Evolutionary conservation across 2,113 vertebrate species (phyloP).

Genomic region (Sceloporus tristichus): DNA sequence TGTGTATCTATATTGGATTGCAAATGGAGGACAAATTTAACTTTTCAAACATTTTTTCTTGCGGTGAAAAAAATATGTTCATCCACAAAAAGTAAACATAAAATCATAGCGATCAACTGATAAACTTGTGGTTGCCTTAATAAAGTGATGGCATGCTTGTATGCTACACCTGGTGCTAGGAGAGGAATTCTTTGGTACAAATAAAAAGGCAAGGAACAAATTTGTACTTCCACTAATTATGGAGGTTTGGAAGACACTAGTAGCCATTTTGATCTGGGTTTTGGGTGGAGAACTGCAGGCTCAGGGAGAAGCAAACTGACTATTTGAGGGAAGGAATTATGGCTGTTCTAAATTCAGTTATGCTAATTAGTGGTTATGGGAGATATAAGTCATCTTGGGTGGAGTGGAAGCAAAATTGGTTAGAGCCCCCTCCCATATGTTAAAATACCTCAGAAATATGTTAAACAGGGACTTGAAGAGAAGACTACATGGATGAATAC

Average conservation of each 20-base stretch:
- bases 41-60: not conserved
- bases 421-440: conserved; percentile 66
- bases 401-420: conserved; percentile 52
- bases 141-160: conserved; percentile 13
- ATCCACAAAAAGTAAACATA: not conserved
- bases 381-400: conserved; percentile 58
- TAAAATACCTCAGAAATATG: conserved; percentile 67
- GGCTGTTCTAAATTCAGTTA: conserved; percentile 62
- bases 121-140: conserved; percentile 31
- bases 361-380: conserved; percentile 70
- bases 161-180: conserved; percentile 13
- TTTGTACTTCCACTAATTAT: conserved; percentile 66
- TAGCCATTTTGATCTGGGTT: conserved; percentile 60
- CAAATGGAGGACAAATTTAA: not conserved
- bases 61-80: not conserved
- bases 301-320: conserved; percentile 33
- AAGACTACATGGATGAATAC: conserved; percentile 56
- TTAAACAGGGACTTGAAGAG: conserved; percentile 63
- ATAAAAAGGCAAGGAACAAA: conserved; percentile 61
- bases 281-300: conserved; percentile 45
- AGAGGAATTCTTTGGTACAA: conserved; percentile 12
- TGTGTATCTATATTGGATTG: not conserved
- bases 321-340: conserved; percentile 62
- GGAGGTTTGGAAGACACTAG: conserved; percentile 7
- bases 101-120: not conserved